Evolutionary conservation across 2,797 vertebrate species (phyloP).

Genomic region (Loris lydekkerianus): DNA sequence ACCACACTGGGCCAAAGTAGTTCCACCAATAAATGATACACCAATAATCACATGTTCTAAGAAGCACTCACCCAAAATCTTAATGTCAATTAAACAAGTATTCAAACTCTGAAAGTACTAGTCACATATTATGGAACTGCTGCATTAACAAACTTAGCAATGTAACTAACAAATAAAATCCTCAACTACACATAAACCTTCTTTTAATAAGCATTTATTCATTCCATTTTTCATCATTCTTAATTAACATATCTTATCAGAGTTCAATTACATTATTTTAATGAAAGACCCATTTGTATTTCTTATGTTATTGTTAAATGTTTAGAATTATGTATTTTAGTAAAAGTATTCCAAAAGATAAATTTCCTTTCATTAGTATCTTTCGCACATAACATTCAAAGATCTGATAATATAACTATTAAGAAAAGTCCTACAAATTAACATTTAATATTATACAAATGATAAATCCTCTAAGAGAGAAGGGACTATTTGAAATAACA

Average conservation of each 20-base stretch:
- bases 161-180: constrained; percentile 40
- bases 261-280: constrained; percentile 69
- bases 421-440: constrained; percentile 50
- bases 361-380: constrained; percentile 57
- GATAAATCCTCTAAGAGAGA: constrained; percentile 52
- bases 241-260: constrained; percentile 71
- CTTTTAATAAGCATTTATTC: constrained; percentile 51
- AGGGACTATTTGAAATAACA: constrained; percentile 36
- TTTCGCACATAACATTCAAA: neutral
- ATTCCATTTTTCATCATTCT: constrained; percentile 46
- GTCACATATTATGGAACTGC: constrained; percentile 22
- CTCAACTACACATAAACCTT: constrained; percentile 5
- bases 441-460: constrained; percentile 46
- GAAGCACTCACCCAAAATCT: constrained; percentile 9
- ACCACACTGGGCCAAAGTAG: neutral
- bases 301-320: constrained; percentile 37
- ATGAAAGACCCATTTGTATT: constrained; percentile 65
- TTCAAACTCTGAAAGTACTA: neutral
- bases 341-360: constrained; percentile 57
- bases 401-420: neutral
- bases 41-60: constrained; percentile 32
- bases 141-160: constrained; percentile 28
- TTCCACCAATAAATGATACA: neutral
- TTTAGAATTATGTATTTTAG: constrained; percentile 62
- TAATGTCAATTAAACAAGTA: neutral